A percentile compares a stretch with the other conserved stretches of the same genome.
phyloP scores from a whole-genome alignment of 1,140 invertebrate genomes.

The Bombyx mandarina region DNA sequence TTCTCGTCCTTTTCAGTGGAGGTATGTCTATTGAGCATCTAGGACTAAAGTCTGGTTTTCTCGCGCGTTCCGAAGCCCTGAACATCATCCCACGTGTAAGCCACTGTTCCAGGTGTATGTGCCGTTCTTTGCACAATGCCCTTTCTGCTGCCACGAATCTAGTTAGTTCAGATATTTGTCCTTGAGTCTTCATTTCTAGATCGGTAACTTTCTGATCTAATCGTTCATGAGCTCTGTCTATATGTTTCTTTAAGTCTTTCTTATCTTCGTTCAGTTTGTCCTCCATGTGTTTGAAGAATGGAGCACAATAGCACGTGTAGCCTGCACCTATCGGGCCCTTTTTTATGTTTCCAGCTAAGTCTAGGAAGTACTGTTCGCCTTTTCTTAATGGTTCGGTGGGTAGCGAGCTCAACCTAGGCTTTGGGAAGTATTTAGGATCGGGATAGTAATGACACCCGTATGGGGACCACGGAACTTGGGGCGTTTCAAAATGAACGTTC shows the following conservation, averaged over 20 bases:
- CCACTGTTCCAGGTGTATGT: constrained; percentile 79
- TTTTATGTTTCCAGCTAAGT: constrained; percentile 95
- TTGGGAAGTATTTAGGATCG: constrained; percentile 85
- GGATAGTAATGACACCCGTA: constrained; percentile 93
- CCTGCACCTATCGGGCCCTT: constrained; percentile 94
- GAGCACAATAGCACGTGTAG: constrained; percentile 84
- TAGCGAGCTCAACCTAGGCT: constrained; percentile 86
- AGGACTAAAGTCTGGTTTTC: constrained; percentile 66
- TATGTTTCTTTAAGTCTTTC: constrained; percentile 86
- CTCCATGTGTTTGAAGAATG: constrained; percentile 89
- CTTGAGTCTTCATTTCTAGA: constrained; percentile 83
- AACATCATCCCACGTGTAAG: constrained; percentile 73
- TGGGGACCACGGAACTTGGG: constrained; percentile 80
- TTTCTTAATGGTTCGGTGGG: constrained; percentile 87
- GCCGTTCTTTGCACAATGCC: constrained; percentile 75
- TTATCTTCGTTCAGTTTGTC: constrained; percentile 88
- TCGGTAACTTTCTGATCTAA: constrained; percentile 87
- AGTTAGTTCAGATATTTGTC: constrained; percentile 82
- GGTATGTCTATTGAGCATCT: constrained; percentile 74
- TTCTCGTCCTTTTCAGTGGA: constrained; percentile 75
- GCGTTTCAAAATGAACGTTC: constrained; percentile 63
- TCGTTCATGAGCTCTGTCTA: constrained; percentile 84
- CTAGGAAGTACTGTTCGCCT: constrained; percentile 95
- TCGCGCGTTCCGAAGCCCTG: constrained; percentile 73
- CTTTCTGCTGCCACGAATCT: constrained; percentile 76